Base-by-base conservation (phyloP, 2,888 invertebrate genomes). In the Actias luna region DNA sequence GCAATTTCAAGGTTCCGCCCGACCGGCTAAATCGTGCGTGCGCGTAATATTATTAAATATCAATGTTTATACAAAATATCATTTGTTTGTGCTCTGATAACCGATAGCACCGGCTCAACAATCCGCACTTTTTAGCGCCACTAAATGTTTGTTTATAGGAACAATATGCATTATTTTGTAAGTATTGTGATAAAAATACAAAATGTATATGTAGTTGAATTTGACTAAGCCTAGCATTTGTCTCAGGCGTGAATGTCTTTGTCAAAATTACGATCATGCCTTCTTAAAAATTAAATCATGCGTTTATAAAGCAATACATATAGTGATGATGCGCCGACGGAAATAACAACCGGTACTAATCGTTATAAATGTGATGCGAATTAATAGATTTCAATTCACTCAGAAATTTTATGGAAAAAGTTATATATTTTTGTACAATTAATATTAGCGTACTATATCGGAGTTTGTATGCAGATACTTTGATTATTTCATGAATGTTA, bases 1-100 rank as follows among this genome's bases (percentile, higher is more conserved):
- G 81, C 81, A 83, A 75, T 84, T 82, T 85, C 86, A 87, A 86
- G 87, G 85, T 80, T 78, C 67, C 68, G 66, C 65, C 72, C 71
- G 71, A 42, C 14, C 68, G 71, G 69, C 74, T 74, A 68, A 76
- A 74, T 74, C 77, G 74, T 77, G 78, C 72, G 76, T 76, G 74
- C 76, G 74, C 77, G 79, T 79, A 73, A 82, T 81, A 67, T 73
- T 79, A 55, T 79, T 75, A 76, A 46, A 22, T 46, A 46, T 39
- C 39, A 46, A 14, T 46, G 22, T 22, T 22, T 22, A 18, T 22
- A 46, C 3, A 22, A 82, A 84, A 84, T 80, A 77, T 70, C 71
- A 70, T 77, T n/a, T 81, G 78, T 82, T 81, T 83, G 71, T 76
- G 76, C 71, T 77, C 66, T 79, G 81, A 84, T 85, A 83, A 82